Evolutionary conservation across 1,140 invertebrate genomes (phyloP).

Genomic region (Achroia grisella): DNA sequence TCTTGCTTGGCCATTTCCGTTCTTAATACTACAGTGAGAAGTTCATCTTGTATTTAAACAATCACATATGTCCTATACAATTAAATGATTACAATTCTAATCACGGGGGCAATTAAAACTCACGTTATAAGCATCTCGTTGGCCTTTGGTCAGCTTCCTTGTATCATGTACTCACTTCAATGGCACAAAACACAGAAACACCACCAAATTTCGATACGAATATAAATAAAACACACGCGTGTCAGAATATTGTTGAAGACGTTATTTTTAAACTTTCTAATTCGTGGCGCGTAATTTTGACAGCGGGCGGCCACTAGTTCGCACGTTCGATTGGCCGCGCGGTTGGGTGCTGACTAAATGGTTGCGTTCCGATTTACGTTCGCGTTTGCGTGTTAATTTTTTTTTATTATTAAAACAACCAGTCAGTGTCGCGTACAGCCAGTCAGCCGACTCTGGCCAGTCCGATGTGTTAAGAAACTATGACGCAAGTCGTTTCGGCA

Average conservation of each 20-base stretch:
- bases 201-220: slow-evolving; percentile 21
- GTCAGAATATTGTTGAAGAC: slow-evolving; percentile 26
- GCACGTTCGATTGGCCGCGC: slow-evolving; percentile 32
- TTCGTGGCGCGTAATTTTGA: slow-evolving; percentile 29
- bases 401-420: slow-evolving; percentile 12
- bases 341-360: slow-evolving; percentile 36
- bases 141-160: slow-evolving; percentile 33
- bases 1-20: neutral
- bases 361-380: slow-evolving; percentile 23
- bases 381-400: slow-evolving; percentile 25
- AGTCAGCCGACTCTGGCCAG: slow-evolving; percentile 21
- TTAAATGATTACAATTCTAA: slow-evolving; percentile 29
- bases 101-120: slow-evolving; percentile 29
- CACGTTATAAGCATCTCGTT: slow-evolving; percentile 63
- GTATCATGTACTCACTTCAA: slow-evolving; percentile 33
- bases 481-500: slow-evolving; percentile 66
- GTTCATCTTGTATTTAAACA: neutral
- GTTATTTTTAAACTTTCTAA: slow-evolving; percentile 14
- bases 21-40: neutral
- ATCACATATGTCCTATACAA: neutral
- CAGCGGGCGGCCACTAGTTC: slow-evolving; percentile 11
- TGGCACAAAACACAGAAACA: slow-evolving; percentile 42
- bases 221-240: slow-evolving; percentile 5
- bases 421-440: slow-evolving; percentile 8
- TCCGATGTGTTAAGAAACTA: slow-evolving; percentile 38